Evolutionary conservation across 2,113 vertebrate species (phyloP).

Genomic region (Maylandia zebra): DNA sequence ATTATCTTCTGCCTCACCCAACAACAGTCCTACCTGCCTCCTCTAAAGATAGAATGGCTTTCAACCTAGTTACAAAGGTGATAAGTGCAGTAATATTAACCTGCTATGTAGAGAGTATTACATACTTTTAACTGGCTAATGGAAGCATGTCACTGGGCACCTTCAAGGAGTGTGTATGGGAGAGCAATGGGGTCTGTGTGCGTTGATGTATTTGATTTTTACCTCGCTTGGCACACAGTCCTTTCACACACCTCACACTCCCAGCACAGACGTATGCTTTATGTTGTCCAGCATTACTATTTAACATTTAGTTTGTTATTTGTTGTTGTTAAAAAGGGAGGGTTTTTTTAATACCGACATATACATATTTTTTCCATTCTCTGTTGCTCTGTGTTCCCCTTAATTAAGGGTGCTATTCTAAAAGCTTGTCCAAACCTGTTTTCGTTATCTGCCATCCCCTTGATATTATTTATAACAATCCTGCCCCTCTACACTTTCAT

Average conservation of each 20-base stretch:
- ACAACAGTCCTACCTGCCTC: slow-evolving; percentile 13
- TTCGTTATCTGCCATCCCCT: background rate
- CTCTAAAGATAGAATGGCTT: background rate
- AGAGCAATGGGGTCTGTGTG: background rate
- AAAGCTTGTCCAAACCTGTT: background rate
- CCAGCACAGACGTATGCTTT: background rate
- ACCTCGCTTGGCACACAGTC: slow-evolving; percentile 26
- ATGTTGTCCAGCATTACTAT: slow-evolving; percentile 34
- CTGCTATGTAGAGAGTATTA: slow-evolving; percentile 2
- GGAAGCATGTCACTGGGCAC: slow-evolving; percentile 22
- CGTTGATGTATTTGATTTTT: slow-evolving; percentile 3
- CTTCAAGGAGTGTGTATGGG: background rate
- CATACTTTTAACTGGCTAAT: background rate
- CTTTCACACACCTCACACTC: background rate
- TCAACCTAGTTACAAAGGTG: slow-evolving; percentile 8
- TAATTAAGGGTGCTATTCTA: slow-evolving; percentile 29
- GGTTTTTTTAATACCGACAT: background rate
- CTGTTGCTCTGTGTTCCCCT: background rate
- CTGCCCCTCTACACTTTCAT: background rate
- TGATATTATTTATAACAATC: slow-evolving; percentile 15
- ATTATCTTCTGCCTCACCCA: slow-evolving; percentile 4
- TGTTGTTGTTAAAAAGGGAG: slow-evolving; percentile 20
- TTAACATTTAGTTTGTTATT: background rate
- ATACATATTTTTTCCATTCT: background rate
- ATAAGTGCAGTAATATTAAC: slow-evolving; percentile 8